Evolutionary conservation across 1,140 invertebrate genomes (phyloP).

Genomic region (Tetramorium simillimum): DNA sequence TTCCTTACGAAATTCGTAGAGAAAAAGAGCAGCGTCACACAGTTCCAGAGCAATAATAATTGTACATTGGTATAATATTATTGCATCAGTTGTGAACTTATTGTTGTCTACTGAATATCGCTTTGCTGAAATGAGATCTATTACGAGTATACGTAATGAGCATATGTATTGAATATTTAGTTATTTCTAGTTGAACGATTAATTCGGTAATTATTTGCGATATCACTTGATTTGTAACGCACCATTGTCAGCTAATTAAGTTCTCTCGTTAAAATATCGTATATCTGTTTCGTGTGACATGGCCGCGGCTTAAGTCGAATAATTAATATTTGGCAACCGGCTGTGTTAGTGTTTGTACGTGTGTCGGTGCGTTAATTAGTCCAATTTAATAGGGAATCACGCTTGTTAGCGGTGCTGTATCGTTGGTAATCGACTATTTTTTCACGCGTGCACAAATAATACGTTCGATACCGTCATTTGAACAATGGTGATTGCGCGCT

Average conservation of each 20-base stretch:
- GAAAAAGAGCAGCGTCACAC: not conserved
- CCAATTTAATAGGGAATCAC: constrained; percentile 56
- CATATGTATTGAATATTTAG: constrained; percentile 24
- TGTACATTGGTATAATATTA: not conserved
- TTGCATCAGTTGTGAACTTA: not conserved
- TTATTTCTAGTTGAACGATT: constrained; percentile 46
- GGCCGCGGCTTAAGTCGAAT: constrained; percentile 51
- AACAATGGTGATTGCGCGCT: constrained; percentile 59
- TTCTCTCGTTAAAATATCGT: constrained; percentile 48
- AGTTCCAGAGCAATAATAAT: not conserved
- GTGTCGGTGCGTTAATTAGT: constrained; percentile 46
- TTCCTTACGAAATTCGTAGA: not conserved
- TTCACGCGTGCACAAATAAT: constrained; percentile 58
- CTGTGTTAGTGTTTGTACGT: not conserved
- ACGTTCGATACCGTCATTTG: constrained; percentile 65
- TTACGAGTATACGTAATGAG: constrained; percentile 1
- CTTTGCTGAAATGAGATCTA: constrained; percentile 18
- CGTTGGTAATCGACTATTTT: constrained; percentile 58
- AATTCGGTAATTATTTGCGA: constrained; percentile 54
- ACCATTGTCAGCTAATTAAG: constrained; percentile 54
- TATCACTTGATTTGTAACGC: constrained; percentile 43
- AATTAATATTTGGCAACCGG: constrained; percentile 55
- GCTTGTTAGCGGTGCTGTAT: constrained; percentile 45
- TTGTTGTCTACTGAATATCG: constrained; percentile 20
- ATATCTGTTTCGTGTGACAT: constrained; percentile 23